These are phyloP conservation scores for Propithecus coquereli DNA, from an alignment of 2,113 vertebrate species.

Conservation along the genomic window DNA sequence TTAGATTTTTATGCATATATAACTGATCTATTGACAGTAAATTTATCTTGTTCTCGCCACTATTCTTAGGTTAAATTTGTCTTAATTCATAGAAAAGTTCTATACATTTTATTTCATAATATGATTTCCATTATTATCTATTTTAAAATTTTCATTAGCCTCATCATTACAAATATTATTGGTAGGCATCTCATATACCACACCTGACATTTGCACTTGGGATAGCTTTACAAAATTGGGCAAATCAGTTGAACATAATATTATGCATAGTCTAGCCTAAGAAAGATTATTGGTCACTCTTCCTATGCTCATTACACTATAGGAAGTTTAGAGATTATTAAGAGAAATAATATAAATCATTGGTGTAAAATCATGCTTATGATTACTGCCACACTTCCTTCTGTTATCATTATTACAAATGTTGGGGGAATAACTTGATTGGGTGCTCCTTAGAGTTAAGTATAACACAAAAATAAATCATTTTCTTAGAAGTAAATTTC, in stretches of 20 bases:
- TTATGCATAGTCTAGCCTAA: background rate
- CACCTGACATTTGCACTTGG: background rate
- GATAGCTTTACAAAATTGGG: background rate
- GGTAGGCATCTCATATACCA: background rate
- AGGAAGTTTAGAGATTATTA: background rate
- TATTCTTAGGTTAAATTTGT: background rate
- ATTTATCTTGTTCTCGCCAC: background rate
- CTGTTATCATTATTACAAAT: background rate
- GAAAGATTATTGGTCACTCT: background rate
- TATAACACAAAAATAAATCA: background rate
- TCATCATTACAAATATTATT: background rate
- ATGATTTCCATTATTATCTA: background rate
- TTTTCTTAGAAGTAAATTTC: background rate
- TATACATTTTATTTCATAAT: background rate
- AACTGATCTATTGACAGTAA: background rate
- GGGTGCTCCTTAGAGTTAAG: background rate
- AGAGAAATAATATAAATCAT: background rate
- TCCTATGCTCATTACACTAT: background rate
- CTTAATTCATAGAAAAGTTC: background rate
- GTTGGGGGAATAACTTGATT: background rate
- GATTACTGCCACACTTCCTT: background rate
- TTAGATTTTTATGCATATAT: background rate
- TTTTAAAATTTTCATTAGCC: background rate
- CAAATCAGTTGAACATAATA: background rate
- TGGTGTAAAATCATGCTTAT: background rate